Evolutionary conservation across 1,140 invertebrate genomes (phyloP).

Genomic region (Drosophila eugracilis): DNA sequence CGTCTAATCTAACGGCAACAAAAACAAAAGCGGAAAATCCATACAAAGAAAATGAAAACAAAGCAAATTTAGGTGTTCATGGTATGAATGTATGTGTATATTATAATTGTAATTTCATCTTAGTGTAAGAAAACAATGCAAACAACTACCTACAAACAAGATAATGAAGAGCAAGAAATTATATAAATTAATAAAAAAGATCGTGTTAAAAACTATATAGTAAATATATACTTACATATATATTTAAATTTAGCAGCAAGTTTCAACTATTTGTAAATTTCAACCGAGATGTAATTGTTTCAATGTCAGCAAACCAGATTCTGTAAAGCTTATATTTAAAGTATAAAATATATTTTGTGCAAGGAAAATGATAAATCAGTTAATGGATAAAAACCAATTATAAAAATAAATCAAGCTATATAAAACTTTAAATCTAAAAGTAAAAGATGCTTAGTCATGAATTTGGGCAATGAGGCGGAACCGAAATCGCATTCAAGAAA

Average conservation of each 20-base stretch:
- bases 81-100: conserved; percentile 60
- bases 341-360: conserved; percentile 44
- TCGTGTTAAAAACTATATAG: conserved; percentile 48
- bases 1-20: conserved; percentile 55
- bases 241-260: conserved; percentile 71
- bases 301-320: conserved; percentile 44
- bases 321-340: conserved; percentile 53
- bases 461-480: conserved; percentile 39
- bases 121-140: conserved; percentile 73
- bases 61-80: conserved; percentile 72
- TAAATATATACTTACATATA: conserved; percentile 52
- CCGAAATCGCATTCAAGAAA: conserved; percentile 31
- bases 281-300: conserved; percentile 60
- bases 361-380: conserved; percentile 30
- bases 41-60: conserved; percentile 34
- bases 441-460: conserved; percentile 54
- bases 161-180: conserved; percentile 57
- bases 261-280: conserved; percentile 74
- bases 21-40: conserved; percentile 46
- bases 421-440: conserved; percentile 17
- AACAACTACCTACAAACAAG: conserved; percentile 76
- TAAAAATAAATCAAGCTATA: conserved; percentile 7
- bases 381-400: conserved; percentile 11
- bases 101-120: conserved; percentile 60
- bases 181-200: conserved; percentile 53